A percentile compares a stretch with the other conserved stretches of the same genome.
Evolutionary conservation across 2,797 vertebrate genomes (phyloP).

Genomic region (Manis crassicaudata): DNA sequence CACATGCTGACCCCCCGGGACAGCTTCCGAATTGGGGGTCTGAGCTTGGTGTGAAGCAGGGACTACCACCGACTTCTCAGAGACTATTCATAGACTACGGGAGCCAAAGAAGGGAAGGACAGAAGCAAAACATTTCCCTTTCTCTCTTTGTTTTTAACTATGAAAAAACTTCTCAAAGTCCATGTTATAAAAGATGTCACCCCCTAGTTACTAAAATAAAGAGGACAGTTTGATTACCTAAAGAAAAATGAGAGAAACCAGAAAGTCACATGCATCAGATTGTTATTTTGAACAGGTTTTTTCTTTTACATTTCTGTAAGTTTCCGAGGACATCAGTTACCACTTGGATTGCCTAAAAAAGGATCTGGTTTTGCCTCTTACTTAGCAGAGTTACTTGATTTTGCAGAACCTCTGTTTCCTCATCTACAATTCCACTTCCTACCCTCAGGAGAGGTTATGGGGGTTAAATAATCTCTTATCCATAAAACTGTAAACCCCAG

Average conservation of each 20-base stretch:
- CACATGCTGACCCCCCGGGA: not conserved
- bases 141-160: not conserved
- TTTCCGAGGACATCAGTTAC: not conserved
- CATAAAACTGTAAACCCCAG: not conserved
- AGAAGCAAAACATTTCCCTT: not conserved
- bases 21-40: conserved; percentile 12
- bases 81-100: not conserved
- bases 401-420: conserved; percentile 45
- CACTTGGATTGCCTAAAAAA: not conserved
- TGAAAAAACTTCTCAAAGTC: not conserved
- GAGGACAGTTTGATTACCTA: not conserved
- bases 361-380: not conserved
- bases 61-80: conserved; percentile 30
- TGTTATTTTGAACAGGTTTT: not conserved
- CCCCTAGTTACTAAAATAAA: conserved; percentile 14
- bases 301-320: not conserved
- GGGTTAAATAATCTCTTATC: conserved; percentile 31
- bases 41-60: not conserved
- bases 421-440: conserved; percentile 42
- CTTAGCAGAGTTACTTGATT: not conserved
- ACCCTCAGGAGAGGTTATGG: not conserved
- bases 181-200: not conserved
- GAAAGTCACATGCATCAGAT: not conserved
- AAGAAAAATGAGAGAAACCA: conserved; percentile 2
- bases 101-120: not conserved